phyloP scores from a whole-genome alignment of 2,888 invertebrate species.

The Operophtera brumata region DNA sequence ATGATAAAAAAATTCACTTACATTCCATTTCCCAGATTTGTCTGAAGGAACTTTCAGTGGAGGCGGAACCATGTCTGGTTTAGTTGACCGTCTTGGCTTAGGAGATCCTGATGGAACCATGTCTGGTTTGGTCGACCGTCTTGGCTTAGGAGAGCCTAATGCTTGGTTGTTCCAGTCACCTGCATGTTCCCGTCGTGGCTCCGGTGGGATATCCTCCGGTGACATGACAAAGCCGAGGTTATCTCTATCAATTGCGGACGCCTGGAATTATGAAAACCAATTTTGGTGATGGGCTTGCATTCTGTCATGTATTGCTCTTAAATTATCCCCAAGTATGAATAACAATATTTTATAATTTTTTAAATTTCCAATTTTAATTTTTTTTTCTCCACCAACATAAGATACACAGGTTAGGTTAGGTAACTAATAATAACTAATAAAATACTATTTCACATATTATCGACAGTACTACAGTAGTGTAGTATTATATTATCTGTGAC shows the following conservation, averaged over 20 bases:
- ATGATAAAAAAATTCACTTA: slow-evolving; percentile 4
- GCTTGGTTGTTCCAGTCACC: background rate
- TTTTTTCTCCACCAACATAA: no score
- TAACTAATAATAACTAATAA: no score
- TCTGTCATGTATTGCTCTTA: no score
- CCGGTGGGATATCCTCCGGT: slow-evolving; percentile 25
- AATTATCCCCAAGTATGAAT: no score
- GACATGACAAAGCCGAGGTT: slow-evolving; percentile 35
- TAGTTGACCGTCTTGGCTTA: slow-evolving; percentile 29
- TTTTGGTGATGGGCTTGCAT: background rate
- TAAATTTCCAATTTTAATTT: no score
- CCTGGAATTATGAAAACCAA: slow-evolving; percentile 9
- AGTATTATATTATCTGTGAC: no score
- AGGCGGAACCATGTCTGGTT: slow-evolving; percentile 25
- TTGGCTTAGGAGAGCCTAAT: slow-evolving; percentile 34
- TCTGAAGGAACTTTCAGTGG: slow-evolving; percentile 31
- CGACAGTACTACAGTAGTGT: no score
- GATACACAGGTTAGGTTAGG: no score
- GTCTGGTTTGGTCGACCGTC: slow-evolving; percentile 27
- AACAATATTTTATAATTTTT: no score
- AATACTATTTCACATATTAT: no score
- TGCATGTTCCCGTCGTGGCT: background rate
- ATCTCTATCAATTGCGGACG: slow-evolving; percentile 17
- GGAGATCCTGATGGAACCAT: slow-evolving; percentile 32
- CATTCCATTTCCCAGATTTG: slow-evolving; percentile 26